These are phyloP conservation scores for Caretta caretta DNA, from an alignment of 2,113 vertebrate species.

Conservation along the genomic window DNA sequence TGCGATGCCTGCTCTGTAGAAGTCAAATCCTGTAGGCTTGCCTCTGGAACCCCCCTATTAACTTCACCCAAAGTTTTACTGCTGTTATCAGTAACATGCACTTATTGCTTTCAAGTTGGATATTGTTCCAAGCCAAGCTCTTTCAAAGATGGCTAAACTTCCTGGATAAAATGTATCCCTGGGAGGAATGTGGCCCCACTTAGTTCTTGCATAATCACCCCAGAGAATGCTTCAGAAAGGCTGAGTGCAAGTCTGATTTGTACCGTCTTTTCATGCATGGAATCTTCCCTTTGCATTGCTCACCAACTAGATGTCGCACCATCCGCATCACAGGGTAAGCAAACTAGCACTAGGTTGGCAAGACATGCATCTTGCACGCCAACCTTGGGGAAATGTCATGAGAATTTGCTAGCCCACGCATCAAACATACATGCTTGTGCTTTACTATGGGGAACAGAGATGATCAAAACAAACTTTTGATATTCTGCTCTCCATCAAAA, in stretches of 20 bases:
- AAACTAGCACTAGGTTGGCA: not conserved
- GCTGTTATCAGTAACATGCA: conserved; percentile 27
- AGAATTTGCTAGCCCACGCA: not conserved
- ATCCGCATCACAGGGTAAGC: conserved; percentile 44
- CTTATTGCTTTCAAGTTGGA: conserved; percentile 28
- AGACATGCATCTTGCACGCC: conserved; percentile 8
- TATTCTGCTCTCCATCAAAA: not conserved
- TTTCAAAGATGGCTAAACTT: conserved; percentile 28
- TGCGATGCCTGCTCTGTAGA: not conserved
- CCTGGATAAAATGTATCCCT: conserved; percentile 5
- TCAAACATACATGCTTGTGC: rapidly evolving
- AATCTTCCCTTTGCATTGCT: conserved; percentile 56
- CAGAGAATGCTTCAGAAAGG: not conserved
- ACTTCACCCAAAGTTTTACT: not conserved
- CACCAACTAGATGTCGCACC: conserved; percentile 60
- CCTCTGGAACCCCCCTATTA: not conserved
- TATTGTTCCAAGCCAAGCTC: conserved; percentile 12
- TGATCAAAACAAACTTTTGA: not conserved
- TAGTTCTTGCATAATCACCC: conserved; percentile 54
- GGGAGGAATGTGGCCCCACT: conserved; percentile 30
- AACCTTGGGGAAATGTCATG: not conserved
- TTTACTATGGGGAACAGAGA: not conserved
- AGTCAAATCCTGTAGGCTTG: not conserved
- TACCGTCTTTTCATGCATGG: conserved; percentile 36
- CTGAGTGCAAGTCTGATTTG: conserved; percentile 34